Base-by-base conservation (phyloP, 2,113 vertebrate genomes). In the Syngnathus floridae region DNA sequence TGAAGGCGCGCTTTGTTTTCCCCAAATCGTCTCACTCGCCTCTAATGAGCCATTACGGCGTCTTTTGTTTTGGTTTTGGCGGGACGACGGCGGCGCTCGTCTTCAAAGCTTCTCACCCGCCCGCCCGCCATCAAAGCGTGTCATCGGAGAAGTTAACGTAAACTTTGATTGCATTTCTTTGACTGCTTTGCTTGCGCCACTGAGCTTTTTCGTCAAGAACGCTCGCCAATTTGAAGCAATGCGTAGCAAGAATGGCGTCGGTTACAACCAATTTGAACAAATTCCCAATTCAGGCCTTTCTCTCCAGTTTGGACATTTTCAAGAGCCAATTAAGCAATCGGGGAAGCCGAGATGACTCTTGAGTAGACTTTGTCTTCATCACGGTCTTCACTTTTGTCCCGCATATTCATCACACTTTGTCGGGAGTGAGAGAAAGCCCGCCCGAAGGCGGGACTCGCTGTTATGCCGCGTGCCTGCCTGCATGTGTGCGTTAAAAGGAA, bases 381-480 rank as follows among this genome's bases (percentile, higher is more conserved):
- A 35, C 11, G 22, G 21, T 26, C 9, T 8, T 83, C 84, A 79
- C 86, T 86, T 90, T 90, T 88, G 86, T 83, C 84, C 84, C 82
- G 80, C 87, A 81, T 82, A 87, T 91, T 90, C 84, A 89, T 90
- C 86, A 78, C 88, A 89, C 87, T 91, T 85, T 85, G 85, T 90
- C 90, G 87, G 88, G 85, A 83, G 90, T 89, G 87, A 87, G 89
- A 90, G 88, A 89, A 88, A 85, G 80, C 88, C 90, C 87, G 74
- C 88, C 90, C 87, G 74, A 78, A 80, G 88, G 89, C 79, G 49
- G 4, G 4, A 54, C 21, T 9, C 51, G 81, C 75, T 86, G 81
- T 88, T 9, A 9, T 21, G 81, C 26, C 26, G 26, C 26, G 26
- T 26, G 26, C 26, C 26, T 26, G 26, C 26, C 26, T 26, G 26